Evolutionary conservation across 2,888 invertebrate genomes (phyloP), one percentile per base, ranked within the genome.

Genomic region (Melinaea menophilus): DNA sequence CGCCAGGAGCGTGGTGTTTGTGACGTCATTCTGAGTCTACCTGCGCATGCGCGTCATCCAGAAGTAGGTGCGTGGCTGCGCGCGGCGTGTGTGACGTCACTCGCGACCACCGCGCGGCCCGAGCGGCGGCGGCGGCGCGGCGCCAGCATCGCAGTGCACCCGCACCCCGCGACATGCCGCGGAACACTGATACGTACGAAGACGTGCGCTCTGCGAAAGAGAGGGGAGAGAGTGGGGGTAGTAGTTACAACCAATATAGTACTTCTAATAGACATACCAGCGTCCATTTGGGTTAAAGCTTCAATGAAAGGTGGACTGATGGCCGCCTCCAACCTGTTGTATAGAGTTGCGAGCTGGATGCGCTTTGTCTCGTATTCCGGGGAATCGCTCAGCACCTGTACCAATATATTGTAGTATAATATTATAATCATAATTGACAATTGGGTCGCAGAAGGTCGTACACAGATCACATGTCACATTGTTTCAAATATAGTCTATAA

Each of bases 241-340:
- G 13, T 13, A 48, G 4, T 4, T 48, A 48, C 22, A 9, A 11
- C 2, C 41, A 5, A 41, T 41, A 2, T 41, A 37, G 7, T 37
- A 37, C 9, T 41, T 1, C 7, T 31, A 2, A 51, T 22, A 33
- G 35, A 64, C 75, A 75, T 67, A 89, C 89, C 85, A 0, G 85
- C 78, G 48, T 88, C 81, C 82, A 84, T 84, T 11, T 82, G 79
- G 1, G 96, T 95, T 72, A 99, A 95, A 0, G 97, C 96, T 73
- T 96, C 95, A 0, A 98, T 95, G 3, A 99, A 92, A 55, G 94
- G 94, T 0, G 98, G 96, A 74, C 97, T 98, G 0, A 97, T 93
- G 70, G 97, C 93, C 0, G 98, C 98, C 84, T 99, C 98, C 2
- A 99, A 84, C 12, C 98, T 92, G 84, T 98, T 98, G 84, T 98